Evolutionary conservation across 1,140 invertebrate species (phyloP), one percentile per base, ranked within the genome.

Genomic region (Ceratina australensis): DNA sequence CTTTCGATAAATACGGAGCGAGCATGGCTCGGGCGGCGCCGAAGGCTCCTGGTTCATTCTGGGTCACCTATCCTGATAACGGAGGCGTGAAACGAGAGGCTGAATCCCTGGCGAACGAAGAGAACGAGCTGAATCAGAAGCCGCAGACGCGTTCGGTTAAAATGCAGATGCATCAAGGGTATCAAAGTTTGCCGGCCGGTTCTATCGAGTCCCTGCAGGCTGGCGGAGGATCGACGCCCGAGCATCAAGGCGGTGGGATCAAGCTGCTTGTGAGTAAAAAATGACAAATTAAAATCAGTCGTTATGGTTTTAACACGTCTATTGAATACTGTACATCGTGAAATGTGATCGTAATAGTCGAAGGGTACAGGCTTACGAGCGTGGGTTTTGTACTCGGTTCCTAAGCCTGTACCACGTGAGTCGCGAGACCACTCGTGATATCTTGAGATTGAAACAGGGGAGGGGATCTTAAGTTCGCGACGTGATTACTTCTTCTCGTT

Each of bases 91-190:
- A 89, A 72, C 81, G 88, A 57, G 81, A 89, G 61, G 66, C 79
- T 8, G 76, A 83, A 47, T 79, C 47, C 10, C 65, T 78, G 10
- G 33, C 72, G 33, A 73, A 65, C 60, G 60, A 76, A 24, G 50
- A 81, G 47, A 42, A 67, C 78, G 42, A 78, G 18, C 73, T 71
- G 2, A 61, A 76, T 57, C 65, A 66, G 22, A 83, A 66, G 10
- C 81, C 72, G 56, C 68, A 83, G 12, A 73, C 81, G 3, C 86
- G 91, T 61, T 87, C 83, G 3, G 86, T 92, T 5, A 84, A 92
- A 16, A 91, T 92, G 89, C 64, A 89, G 20, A 90, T 92, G 87
- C 90, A 89, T 72, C 91, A 92, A 57, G 91, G 91, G 10, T 91
- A 92, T 60, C 90, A 91, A 61, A 91, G 89, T 65, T 80, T 92